phyloP scores from a whole-genome alignment of 2,888 invertebrate genomes.

The Drosophila multiciliata region DNA sequence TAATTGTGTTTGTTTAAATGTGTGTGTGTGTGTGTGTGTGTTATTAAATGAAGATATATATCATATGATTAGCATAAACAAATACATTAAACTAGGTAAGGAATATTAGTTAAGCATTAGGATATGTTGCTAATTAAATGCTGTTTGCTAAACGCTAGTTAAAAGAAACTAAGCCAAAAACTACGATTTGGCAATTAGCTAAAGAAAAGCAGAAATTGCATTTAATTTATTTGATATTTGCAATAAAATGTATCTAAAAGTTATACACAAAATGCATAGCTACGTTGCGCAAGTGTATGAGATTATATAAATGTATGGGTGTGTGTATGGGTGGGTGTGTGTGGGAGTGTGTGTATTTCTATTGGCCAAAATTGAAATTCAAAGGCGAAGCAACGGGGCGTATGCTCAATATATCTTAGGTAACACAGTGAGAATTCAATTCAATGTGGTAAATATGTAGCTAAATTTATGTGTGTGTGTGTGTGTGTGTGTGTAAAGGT shows the following conservation, averaged over 20 bases:
- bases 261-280: constrained; percentile 49
- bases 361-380: constrained; percentile 37
- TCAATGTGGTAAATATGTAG: constrained; percentile 38
- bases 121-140: constrained; percentile 42
- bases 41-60: constrained; percentile 37
- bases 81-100: constrained; percentile 43
- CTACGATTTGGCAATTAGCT: constrained; percentile 43
- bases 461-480: constrained; percentile 10
- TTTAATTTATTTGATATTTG: neutral
- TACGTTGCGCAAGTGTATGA: constrained; percentile 31
- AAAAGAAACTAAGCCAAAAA: constrained; percentile 45
- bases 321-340: constrained; percentile 11
- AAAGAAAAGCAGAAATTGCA: constrained; percentile 27
- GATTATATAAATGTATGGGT: constrained; percentile 7
- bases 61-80: constrained; percentile 52
- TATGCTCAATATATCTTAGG: constrained; percentile 58
- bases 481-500: constrained; percentile 8
- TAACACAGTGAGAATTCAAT: constrained; percentile 46
- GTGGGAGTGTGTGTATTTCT: constrained; percentile 9
- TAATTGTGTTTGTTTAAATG: constrained; percentile 1
- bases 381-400: constrained; percentile 67
- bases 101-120: constrained; percentile 26
- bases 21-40: constrained; percentile 13
- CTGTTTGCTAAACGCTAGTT: constrained; percentile 44
- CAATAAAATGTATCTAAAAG: constrained; percentile 23